Evolutionary conservation across 2,113 vertebrate species (phyloP).

Genomic region (Corythornis cristatus): DNA sequence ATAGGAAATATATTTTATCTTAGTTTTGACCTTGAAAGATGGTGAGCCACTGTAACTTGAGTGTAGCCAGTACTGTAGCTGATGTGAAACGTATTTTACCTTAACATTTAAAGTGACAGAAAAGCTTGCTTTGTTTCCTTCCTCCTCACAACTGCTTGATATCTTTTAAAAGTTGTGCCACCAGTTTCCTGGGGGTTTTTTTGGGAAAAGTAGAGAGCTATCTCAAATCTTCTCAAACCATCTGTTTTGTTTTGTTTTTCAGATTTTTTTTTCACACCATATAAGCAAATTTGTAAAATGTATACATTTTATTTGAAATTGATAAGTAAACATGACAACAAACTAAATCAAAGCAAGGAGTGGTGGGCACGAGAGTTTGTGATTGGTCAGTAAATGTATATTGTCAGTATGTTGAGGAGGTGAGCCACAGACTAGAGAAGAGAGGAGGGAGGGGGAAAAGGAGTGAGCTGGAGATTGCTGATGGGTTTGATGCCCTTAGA

Average conservation of each 20-base stretch:
- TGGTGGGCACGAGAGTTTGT: background rate
- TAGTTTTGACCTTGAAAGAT: background rate
- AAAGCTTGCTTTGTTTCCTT: background rate
- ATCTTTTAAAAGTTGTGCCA: background rate
- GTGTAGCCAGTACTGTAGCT: background rate
- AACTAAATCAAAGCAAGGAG: background rate
- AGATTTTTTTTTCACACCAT: background rate
- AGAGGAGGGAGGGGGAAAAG: background rate
- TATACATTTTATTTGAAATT: background rate
- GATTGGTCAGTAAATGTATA: background rate
- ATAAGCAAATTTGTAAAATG: background rate
- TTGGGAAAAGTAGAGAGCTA: background rate
- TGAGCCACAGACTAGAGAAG: background rate
- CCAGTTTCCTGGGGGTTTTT: background rate
- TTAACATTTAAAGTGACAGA: background rate
- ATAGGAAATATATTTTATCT: conserved; percentile 21
- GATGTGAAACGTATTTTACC: conserved; percentile 6
- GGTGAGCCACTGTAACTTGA: background rate
- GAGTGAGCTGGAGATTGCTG: background rate
- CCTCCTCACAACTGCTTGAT: background rate
- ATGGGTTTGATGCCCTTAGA: background rate
- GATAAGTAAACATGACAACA: background rate
- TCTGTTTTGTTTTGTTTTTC: background rate
- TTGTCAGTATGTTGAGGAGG: background rate
- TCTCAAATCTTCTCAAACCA: background rate